phyloP scores from a whole-genome alignment of 1,140 invertebrate genomes.

The Thaumetopoea pityocampa region DNA sequence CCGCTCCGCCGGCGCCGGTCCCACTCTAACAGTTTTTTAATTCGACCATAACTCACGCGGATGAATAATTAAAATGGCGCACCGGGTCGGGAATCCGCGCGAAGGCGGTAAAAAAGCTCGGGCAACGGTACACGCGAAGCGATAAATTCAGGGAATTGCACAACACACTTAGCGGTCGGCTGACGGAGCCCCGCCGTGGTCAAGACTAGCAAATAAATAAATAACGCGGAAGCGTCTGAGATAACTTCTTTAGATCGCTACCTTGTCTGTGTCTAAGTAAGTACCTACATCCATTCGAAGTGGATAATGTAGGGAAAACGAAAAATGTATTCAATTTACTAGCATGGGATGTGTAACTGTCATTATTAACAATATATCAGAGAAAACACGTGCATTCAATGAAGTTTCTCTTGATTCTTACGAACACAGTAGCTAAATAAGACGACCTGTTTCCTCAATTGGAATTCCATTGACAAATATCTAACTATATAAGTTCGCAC shows the following conservation, averaged over 20 bases:
- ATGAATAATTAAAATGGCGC: slow-evolving; percentile 76
- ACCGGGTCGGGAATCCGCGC: slow-evolving; percentile 54
- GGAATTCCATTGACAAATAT: too few relatives aligned
- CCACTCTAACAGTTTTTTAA: slow-evolving; percentile 77
- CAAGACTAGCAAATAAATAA: slow-evolving; percentile 21
- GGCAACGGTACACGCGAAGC: slow-evolving; percentile 35
- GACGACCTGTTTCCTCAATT: too few relatives aligned
- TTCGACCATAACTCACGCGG: slow-evolving; percentile 76
- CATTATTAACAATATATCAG: too few relatives aligned
- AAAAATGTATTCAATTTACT: too few relatives aligned
- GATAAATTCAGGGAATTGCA: slow-evolving; percentile 65
- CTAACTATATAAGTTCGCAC: too few relatives aligned
- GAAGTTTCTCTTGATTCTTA: too few relatives aligned
- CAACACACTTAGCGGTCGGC: slow-evolving; percentile 55
- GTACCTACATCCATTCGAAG: too few relatives aligned
- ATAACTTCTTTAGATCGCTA: neutral
- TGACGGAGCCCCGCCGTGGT: slow-evolving; percentile 18
- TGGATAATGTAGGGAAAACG: too few relatives aligned
- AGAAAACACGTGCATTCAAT: too few relatives aligned
- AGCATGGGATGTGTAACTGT: too few relatives aligned
- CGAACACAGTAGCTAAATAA: too few relatives aligned
- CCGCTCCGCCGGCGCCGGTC: slow-evolving; percentile 60
- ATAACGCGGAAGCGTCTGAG: slow-evolving; percentile 10
- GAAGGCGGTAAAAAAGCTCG: slow-evolving; percentile 58
- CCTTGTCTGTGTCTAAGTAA: too few relatives aligned